phyloP scores from a whole-genome alignment of 2,888 invertebrate species.

The Cheilosia vulpina region DNA sequence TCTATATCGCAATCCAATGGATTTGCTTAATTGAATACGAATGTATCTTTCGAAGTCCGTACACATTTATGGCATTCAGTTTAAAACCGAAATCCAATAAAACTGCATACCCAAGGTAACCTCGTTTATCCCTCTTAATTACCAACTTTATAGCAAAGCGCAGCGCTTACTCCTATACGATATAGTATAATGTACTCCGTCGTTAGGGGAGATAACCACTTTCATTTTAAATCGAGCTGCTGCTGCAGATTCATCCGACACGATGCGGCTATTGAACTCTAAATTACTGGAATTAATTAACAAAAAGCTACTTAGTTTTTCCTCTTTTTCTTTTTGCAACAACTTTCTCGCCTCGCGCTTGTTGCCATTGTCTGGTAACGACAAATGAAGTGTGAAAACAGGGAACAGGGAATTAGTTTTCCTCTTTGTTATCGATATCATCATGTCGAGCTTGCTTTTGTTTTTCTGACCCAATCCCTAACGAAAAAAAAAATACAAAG shows the following conservation, averaged over 20 bases:
- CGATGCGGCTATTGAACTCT: conserved; percentile 26
- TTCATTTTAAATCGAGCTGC: not conserved
- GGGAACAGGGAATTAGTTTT: conserved; percentile 46
- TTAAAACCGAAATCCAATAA: conserved; percentile 6
- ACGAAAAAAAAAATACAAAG: conserved; percentile 6
- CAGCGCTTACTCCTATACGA: not conserved
- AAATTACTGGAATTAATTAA: conserved; percentile 42
- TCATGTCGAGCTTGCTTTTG: not conserved
- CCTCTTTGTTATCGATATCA: conserved; percentile 46
- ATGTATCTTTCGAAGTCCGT: conserved; percentile 13
- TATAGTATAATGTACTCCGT: too few species aligned
- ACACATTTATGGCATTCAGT: conserved; percentile 29
- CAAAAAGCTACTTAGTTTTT: conserved; percentile 1
- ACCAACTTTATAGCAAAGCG: not conserved
- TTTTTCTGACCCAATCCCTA: conserved; percentile 4
- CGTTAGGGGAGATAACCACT: not conserved
- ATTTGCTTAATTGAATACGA: conserved; percentile 45
- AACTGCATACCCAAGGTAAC: conserved; percentile 11
- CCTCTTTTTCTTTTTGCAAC: not conserved
- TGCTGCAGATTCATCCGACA: not conserved
- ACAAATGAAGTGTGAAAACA: conserved; percentile 60
- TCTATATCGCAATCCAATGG: conserved; percentile 11
- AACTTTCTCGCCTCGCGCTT: conserved; percentile 26
- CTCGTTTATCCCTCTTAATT: conserved; percentile 28
- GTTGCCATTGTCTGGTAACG: conserved; percentile 16